Percentiles rank a stretch among this genome's conserved stretches.
Conservation (phyloP, 35 echinoderm and acorn worm species). For the Ophiothrix spiculata region DNA sequence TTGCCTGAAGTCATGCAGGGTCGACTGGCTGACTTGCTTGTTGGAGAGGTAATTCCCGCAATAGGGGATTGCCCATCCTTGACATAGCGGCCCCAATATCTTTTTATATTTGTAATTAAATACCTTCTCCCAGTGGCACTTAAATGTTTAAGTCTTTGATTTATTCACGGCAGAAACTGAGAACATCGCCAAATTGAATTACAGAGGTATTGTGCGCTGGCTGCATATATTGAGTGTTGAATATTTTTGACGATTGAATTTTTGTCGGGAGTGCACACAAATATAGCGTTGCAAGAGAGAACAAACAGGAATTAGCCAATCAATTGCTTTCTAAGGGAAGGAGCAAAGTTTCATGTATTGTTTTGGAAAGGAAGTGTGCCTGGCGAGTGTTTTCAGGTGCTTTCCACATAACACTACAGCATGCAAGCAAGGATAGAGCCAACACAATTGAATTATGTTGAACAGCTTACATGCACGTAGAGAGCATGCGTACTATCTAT, state of each 20-base stretch:
- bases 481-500: neutral
- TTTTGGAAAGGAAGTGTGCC: neutral
- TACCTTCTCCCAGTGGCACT: neutral
- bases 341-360: slow-evolving; percentile 3
- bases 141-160: neutral
- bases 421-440: neutral
- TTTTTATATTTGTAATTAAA: neutral
- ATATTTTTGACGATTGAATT: neutral
- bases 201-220: neutral
- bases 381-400: slow-evolving; percentile 7
- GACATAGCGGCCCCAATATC: neutral
- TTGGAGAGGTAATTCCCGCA: slow-evolving; percentile 4
- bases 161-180: neutral
- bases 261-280: neutral
- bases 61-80: neutral
- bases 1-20: neutral
- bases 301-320: neutral
- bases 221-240: neutral
- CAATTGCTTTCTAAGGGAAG: neutral
- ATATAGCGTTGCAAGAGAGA: neutral
- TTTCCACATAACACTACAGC: neutral
- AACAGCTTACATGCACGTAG: neutral
- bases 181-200: neutral
- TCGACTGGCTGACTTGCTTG: neutral
- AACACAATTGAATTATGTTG: neutral